Base-by-base conservation (phyloP, 2,888 invertebrate species). In the Copidosoma aretas region DNA sequence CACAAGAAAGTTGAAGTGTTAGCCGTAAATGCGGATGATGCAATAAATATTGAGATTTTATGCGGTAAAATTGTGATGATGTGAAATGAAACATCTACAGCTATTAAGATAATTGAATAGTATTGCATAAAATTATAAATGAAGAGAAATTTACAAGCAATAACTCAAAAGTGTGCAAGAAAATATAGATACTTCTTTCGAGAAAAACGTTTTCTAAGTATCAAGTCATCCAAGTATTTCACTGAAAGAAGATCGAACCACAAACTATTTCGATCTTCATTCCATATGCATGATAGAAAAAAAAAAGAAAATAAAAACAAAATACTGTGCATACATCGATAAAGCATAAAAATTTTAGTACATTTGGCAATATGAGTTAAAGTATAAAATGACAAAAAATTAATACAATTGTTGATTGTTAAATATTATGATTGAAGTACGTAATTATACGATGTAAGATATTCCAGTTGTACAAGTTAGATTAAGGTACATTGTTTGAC, bases 11-110 rank as follows among this genome's bases (percentile, higher is more conserved):
- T 17, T 8, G n/a, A 49, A 19, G 46, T 1, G 10, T 22, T 15
- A 51, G 43, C 19, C 41, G 21, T 25, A 8, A 25, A n/a, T 53
- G 22, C 56, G 32, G 64, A 69, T 71, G 71, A 73, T 67, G 73
- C 69, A 73, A 73, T 67, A 60, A n/a, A 14, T 58, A n/a, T 15
- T 12, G n/a, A n/a, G 58, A 62, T 62, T 67, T 57, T 62, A 62
- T 32, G 32, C 32, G 8, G 32, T 5, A 32, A 32, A 32, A 5
- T 3, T 32, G 32, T 32, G 8, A 32, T 3, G 32, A 32, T 32
- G 3, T 32, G 8, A 32, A 32, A 32, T 32, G 8, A 32, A 32
- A 32, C 8, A 8, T 32, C 32, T 32, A 5, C 32, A 5, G 32
- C 8, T 5, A 32, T 32, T 32, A 3, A 32, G 8, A 8, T 32